Evolutionary conservation across 2,797 vertebrate species (phyloP).

Genomic region (Malurus leucopterus): DNA sequence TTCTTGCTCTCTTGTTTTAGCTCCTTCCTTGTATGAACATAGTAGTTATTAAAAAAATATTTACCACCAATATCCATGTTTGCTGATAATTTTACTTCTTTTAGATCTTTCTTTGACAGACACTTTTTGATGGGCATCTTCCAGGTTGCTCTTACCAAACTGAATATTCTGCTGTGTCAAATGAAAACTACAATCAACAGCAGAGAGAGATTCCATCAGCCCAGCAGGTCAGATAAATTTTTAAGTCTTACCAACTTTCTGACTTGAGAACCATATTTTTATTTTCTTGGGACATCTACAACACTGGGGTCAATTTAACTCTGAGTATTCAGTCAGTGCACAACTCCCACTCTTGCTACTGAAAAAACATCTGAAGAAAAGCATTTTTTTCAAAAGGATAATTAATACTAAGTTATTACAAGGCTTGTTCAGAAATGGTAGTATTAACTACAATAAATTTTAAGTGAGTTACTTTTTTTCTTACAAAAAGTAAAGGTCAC

Average conservation of each 20-base stretch:
- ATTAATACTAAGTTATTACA: conserved; percentile 27
- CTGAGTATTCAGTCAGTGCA: background rate
- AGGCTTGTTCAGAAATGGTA: conserved; percentile 11
- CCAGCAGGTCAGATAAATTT: background rate
- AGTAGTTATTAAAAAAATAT: background rate
- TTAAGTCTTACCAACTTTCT: background rate
- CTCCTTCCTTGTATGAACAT: background rate
- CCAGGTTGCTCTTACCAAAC: background rate
- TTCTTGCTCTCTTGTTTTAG: background rate
- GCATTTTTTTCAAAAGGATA: background rate
- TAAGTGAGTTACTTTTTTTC: background rate
- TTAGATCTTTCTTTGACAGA: background rate
- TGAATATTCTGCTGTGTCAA: background rate
- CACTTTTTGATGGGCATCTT: background rate
- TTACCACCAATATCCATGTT: background rate
- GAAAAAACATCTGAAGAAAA: background rate
- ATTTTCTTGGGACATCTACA: background rate
- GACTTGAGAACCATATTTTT: background rate
- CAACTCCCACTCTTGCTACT: background rate
- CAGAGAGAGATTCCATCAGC: background rate
- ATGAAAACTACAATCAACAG: background rate
- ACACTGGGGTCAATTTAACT: background rate
- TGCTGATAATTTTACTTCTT: background rate
- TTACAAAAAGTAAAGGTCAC: background rate
- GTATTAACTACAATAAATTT: conserved; percentile 15